These are phyloP conservation scores for Orthosia incerta DNA, from an alignment of 2,888 invertebrate genomes.

Conservation along the genomic window DNA sequence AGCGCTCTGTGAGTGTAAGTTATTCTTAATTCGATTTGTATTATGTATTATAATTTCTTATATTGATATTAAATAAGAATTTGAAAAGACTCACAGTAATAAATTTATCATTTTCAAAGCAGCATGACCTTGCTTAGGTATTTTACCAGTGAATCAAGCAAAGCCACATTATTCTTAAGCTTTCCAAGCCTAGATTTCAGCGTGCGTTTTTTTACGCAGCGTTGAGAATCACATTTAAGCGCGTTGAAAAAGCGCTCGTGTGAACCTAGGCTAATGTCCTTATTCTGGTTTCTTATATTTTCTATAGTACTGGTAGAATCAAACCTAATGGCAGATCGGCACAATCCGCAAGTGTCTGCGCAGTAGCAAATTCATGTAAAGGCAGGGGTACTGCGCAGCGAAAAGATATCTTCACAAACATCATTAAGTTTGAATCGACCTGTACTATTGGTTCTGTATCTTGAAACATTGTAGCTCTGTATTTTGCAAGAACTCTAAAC, in stretches of 20 bases:
- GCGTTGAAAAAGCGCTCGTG: no score
- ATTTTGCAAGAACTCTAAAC: not conserved
- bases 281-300: not conserved
- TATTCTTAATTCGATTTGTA: conserved; percentile 11
- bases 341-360: no score
- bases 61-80: conserved; percentile 5
- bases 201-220: no score
- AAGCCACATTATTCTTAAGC: not conserved
- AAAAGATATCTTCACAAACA: no score
- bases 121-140: not conserved
- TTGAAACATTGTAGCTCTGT: not conserved
- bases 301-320: no score
- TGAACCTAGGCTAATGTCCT: no score
- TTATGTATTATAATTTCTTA: conserved; percentile 13
- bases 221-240: no score
- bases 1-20: conserved; percentile 42
- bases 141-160: not conserved
- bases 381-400: no score
- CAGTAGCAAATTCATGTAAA: no score
- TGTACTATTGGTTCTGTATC: not conserved
- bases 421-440: no score
- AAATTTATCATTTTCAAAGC: not conserved
- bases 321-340: no score
- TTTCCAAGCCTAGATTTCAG: no score
- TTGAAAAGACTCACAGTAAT: not conserved